phyloP scores from a whole-genome alignment of 2,888 invertebrate genomes.

The Schizaphis graminum region DNA sequence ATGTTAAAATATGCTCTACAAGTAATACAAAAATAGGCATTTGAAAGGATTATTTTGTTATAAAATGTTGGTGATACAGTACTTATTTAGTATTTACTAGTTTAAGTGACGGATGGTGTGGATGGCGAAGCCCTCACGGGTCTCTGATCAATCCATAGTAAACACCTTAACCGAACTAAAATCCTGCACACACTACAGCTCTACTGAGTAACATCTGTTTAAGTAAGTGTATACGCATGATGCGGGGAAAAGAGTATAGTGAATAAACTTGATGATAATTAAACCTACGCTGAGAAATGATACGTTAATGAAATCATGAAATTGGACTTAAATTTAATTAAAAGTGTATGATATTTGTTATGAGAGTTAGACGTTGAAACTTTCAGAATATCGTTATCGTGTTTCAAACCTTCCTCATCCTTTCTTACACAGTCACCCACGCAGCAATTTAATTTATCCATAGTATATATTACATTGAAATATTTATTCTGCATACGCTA shows the following conservation, averaged over 20 bases:
- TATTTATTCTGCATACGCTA: not conserved
- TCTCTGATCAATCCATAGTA: too few relatives aligned
- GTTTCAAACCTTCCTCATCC: not conserved
- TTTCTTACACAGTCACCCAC: too few relatives aligned
- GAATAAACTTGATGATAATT: not conserved
- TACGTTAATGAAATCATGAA: not conserved
- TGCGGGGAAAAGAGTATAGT: not conserved
- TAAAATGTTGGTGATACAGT: too few relatives aligned
- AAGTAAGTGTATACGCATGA: not conserved
- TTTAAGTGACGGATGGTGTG: too few relatives aligned
- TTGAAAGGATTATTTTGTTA: too few relatives aligned
- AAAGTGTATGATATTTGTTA: not conserved
- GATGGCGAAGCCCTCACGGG: too few relatives aligned
- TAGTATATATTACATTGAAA: not conserved
- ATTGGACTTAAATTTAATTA: not conserved
- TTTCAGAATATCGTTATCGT: not conserved
- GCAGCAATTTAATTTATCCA: not conserved
- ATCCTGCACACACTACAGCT: too few relatives aligned
- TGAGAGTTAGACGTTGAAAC: not conserved
- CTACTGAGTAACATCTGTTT: not conserved
- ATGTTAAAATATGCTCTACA: too few relatives aligned
- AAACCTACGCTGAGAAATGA: not conserved
- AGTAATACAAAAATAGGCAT: too few relatives aligned
- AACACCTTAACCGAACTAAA: too few relatives aligned
- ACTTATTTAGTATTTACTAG: too few relatives aligned